Conservation (phyloP, 2,888 invertebrate genomes). For the Mythimna impura region DNA sequence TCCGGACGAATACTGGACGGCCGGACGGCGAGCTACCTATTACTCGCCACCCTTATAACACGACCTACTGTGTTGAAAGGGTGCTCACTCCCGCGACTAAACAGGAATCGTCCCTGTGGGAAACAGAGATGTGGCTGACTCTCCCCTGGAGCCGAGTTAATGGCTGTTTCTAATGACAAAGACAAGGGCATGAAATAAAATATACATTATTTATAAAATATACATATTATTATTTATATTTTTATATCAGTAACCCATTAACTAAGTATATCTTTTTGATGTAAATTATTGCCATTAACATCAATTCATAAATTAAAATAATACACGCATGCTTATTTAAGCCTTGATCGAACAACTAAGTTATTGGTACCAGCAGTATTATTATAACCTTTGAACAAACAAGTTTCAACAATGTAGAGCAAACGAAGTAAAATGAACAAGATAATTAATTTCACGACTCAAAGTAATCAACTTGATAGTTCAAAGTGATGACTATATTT, state of each 20-base stretch:
- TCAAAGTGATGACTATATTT: slow-evolving; percentile 28
- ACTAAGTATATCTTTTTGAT: neutral
- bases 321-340: neutral
- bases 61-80: no score
- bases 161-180: no score
- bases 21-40: no score
- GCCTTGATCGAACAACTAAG: neutral
- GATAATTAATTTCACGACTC: neutral
- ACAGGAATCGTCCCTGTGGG: no score
- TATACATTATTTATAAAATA: no score
- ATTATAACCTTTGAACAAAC: slow-evolving; percentile 18
- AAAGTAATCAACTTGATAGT: slow-evolving; percentile 34
- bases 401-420: neutral
- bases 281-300: neutral
- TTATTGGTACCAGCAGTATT: slow-evolving; percentile 9
- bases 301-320: slow-evolving; percentile 12
- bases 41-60: no score
- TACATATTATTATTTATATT: neutral
- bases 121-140: no score
- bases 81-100: no score
- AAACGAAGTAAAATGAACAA: slow-evolving; percentile 8
- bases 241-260: neutral
- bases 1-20: no score
- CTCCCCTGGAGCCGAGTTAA: no score
- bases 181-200: neutral